Evolutionary conservation across 2,797 vertebrate genomes (phyloP), one percentile per base, ranked within the genome.

Genomic region (Hybognathus amarus): DNA sequence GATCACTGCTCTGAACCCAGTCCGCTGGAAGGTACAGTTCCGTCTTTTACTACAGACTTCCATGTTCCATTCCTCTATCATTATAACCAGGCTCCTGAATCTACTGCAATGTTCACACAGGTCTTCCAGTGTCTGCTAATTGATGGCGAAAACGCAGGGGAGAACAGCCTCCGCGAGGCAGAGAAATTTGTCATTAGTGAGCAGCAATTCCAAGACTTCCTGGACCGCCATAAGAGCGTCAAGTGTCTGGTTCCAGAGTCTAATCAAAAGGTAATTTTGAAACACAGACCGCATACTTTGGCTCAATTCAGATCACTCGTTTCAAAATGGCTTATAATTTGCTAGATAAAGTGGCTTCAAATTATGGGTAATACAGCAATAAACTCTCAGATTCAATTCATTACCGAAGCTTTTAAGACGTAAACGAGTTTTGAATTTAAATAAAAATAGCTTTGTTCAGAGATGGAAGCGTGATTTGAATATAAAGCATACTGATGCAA

Each of bases 121-220:
- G 96, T 98, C 2, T 99, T 99, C 90, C 97, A 98, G 92, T 99
- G 97, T 82, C 93, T 99, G 82, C 61, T 99, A 30, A 98, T 99
- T 0, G 95, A 97, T 1, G 97, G 98, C 0, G 98, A 99, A 89
- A 99, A 99, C 11, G 91, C 89, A 6, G 98, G 98, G 22, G 92
- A 96, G 78, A 68, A 94, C 3, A 96, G 96, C 0, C 90, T 99
- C 86, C 95, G 97, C 67, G 95, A 98, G 85, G 98, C 96, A 0
- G 96, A 96, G 82, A 94, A 78, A 87, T 99, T 98, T 75, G 59
- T 97, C 80, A 95, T 98, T 80, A 94, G 92, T 0, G 91, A 96
- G 30, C 85, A 96, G 59, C 95, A 96, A 18, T 99, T 99, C 77
- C 94, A 97, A 85, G 87, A 75, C 15, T 99, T 98, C 83, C 89